These are phyloP conservation scores for Caenorhabditis latens DNA, from an alignment of 1,140 invertebrate species.

Conservation along the genomic window DNA sequence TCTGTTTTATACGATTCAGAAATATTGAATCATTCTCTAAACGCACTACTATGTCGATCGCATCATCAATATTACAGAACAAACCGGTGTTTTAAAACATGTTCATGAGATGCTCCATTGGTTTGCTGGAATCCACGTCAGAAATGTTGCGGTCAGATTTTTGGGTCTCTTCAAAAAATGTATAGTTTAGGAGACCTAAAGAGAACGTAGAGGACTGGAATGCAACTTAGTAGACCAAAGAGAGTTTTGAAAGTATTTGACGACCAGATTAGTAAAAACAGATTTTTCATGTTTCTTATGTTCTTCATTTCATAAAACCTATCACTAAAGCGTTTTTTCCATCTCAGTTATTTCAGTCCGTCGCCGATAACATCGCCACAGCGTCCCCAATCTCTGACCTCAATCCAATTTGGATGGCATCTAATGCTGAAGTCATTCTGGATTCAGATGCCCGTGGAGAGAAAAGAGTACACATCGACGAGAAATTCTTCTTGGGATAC, in stretches of 20 bases:
- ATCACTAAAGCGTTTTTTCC: too few relatives aligned
- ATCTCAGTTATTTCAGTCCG: slow-evolving; percentile 79
- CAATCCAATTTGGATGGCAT: slow-evolving; percentile 90
- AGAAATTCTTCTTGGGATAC: slow-evolving; percentile 89
- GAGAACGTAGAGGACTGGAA: too few relatives aligned
- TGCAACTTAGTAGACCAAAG: too few relatives aligned
- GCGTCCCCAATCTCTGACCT: slow-evolving; percentile 95
- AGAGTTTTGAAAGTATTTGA: too few relatives aligned
- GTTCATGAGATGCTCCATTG: slow-evolving; percentile 87
- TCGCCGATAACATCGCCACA: slow-evolving; percentile 93
- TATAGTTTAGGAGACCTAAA: too few relatives aligned
- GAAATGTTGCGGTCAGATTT: slow-evolving; percentile 84
- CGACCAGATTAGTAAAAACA: too few relatives aligned
- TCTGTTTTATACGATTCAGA: too few relatives aligned
- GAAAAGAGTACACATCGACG: slow-evolving; percentile 84
- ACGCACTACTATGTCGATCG: too few relatives aligned
- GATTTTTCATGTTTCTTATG: too few relatives aligned
- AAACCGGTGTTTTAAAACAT: slow-evolving; percentile 68
- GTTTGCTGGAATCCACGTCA: slow-evolving; percentile 94
- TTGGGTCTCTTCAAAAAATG: too few relatives aligned
- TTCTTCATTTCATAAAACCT: too few relatives aligned
- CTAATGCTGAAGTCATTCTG: slow-evolving; percentile 80
- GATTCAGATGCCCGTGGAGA: slow-evolving; percentile 79
- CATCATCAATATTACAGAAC: slow-evolving; percentile 66
- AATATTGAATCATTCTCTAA: too few relatives aligned